Conservation (phyloP, 1,140 invertebrate genomes). For the Drosophila lowei region DNA sequence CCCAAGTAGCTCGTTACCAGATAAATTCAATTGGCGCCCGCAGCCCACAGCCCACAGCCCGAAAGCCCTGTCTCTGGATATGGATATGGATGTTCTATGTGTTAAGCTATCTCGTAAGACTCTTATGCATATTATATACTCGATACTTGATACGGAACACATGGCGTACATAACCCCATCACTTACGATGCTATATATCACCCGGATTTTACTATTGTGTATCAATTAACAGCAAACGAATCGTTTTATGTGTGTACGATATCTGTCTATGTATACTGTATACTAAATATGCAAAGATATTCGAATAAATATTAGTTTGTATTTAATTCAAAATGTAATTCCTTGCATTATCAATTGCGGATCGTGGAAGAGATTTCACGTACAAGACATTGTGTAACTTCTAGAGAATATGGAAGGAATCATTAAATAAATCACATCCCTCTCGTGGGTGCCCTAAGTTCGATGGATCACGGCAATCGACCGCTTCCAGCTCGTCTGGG, state of each 20-base stretch:
- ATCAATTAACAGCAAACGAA: conserved; percentile 46
- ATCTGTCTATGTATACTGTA: conserved; percentile 67
- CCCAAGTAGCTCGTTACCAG: conserved; percentile 40
- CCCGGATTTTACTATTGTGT: conserved; percentile 54
- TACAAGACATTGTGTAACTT: neutral
- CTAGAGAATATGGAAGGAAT: no score
- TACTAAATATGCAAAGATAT: conserved; percentile 76
- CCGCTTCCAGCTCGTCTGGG: no score
- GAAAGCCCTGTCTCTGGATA: conserved; percentile 23
- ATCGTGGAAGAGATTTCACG: neutral
- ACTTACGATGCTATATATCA: conserved; percentile 37
- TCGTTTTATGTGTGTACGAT: conserved; percentile 71
- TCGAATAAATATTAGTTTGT: conserved; percentile 75
- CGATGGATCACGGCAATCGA: no score
- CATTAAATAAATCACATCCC: no score
- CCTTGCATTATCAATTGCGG: neutral
- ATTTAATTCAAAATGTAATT: conserved; percentile 21
- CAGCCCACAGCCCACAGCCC: conserved; percentile 9
- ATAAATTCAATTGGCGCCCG: conserved; percentile 26
- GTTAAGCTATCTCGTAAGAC: conserved; percentile 71
- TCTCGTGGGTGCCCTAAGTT: no score
- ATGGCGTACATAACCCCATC: conserved; percentile 42
- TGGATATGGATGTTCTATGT: conserved; percentile 36
- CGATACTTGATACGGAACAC: conserved; percentile 39
- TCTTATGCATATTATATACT: conserved; percentile 61